Evolutionary conservation across 1,140 invertebrate species (phyloP).

Genomic region (Pseudomyrmex concolor): DNA sequence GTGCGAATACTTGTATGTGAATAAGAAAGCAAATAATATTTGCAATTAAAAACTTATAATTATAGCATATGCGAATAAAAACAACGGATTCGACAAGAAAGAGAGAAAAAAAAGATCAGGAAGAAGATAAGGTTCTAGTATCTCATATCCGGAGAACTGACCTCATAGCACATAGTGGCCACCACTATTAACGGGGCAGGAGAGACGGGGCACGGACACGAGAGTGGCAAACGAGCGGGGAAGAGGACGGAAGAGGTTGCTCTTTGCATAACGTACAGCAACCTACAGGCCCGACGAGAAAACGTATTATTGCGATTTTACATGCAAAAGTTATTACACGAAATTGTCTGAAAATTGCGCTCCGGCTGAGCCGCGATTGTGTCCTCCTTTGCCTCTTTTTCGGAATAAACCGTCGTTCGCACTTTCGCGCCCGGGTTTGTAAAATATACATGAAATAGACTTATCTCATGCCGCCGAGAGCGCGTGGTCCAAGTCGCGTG

Average conservation of each 20-base stretch:
- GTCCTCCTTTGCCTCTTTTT: conserved; percentile 10
- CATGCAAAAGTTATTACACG: conserved; percentile 83
- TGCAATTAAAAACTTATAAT: conserved; percentile 11
- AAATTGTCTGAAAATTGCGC: conserved; percentile 82
- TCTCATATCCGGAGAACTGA: conserved; percentile 71
- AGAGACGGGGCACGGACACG: conserved; percentile 21
- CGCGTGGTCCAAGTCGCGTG: conserved; percentile 4
- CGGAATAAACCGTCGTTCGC: conserved; percentile 54
- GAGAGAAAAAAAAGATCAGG: conserved; percentile 57
- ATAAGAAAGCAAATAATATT: neutral
- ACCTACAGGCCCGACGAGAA: conserved; percentile 65
- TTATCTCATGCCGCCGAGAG: conserved; percentile 24
- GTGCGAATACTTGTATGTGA: neutral
- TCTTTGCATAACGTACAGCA: conserved; percentile 73
- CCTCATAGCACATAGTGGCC: conserved; percentile 60
- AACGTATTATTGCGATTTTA: conserved; percentile 82
- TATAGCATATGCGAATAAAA: conserved; percentile 12
- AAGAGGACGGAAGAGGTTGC: conserved; percentile 51
- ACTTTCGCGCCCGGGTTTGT: neutral
- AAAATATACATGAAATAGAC: conserved; percentile 45
- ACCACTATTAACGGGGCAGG: conserved; percentile 53
- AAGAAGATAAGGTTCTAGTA: conserved; percentile 54
- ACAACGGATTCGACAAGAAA: neutral
- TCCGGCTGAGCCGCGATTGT: conserved; percentile 17
- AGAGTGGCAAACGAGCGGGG: neutral